Evolutionary conservation across 2,888 invertebrate genomes (phyloP).

Genomic region (Drosophila parthenogenetica): DNA sequence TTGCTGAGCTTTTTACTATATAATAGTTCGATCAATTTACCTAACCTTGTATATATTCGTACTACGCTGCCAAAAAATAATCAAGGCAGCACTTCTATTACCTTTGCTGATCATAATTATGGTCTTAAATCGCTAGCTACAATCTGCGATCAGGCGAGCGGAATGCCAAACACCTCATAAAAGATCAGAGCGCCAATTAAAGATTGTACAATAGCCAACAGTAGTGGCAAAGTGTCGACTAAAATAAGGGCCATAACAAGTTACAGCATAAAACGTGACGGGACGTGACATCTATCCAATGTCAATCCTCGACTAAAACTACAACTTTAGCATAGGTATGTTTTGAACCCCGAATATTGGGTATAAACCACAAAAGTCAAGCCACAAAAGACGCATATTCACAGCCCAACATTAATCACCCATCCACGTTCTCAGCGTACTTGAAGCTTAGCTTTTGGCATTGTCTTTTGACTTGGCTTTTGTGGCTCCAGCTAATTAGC

Average conservation of each 20-base stretch:
- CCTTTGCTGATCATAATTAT: slow-evolving; percentile 13
- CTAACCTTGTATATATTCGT: slow-evolving; percentile 6
- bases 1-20: not conserved
- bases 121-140: slow-evolving; percentile 7
- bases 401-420: slow-evolving; percentile 53
- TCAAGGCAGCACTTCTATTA: slow-evolving; percentile 26
- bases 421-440: slow-evolving; percentile 52
- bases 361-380: slow-evolving; percentile 17
- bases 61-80: slow-evolving; percentile 8
- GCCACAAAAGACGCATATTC: slow-evolving; percentile 24
- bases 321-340: slow-evolving; percentile 17
- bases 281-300: slow-evolving; percentile 43
- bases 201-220: slow-evolving; percentile 53
- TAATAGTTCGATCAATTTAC: not conserved
- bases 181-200: slow-evolving; percentile 50
- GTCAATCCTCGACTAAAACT: slow-evolving; percentile 39
- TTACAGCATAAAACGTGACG: slow-evolving; percentile 57
- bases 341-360: slow-evolving; percentile 8
- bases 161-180: slow-evolving; percentile 45
- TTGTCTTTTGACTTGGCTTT: slow-evolving; percentile 19
- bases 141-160: slow-evolving; percentile 32
- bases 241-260: slow-evolving; percentile 47
- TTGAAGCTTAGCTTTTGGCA: slow-evolving; percentile 40
- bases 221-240: slow-evolving; percentile 7
- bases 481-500: slow-evolving; percentile 49